A percentile compares a stretch with the other conserved stretches of the same genome.
These are phyloP conservation scores for Parus major DNA, from an alignment of 2,113 vertebrate species.

Conservation along the genomic window DNA sequence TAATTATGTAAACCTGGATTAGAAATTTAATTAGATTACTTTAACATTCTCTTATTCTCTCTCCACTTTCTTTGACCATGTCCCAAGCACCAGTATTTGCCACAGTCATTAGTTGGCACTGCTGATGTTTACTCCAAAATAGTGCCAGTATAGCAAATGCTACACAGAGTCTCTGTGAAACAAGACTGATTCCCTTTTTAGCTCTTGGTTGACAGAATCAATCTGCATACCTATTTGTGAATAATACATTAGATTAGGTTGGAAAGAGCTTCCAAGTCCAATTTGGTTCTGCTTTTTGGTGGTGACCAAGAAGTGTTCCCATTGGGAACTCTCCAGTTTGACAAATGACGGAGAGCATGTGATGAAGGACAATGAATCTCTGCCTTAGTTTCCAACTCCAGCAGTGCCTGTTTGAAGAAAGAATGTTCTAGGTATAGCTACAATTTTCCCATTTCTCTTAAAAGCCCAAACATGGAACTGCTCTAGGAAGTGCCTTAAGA, in stretches of 20 bases:
- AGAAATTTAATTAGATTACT: slow-evolving; percentile 65
- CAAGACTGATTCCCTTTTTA: background rate
- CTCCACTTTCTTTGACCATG: background rate
- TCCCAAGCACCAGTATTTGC: background rate
- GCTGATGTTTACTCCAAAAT: background rate
- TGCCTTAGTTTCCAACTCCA: background rate
- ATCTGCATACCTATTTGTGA: background rate
- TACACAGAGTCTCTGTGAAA: background rate
- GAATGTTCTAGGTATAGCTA: background rate
- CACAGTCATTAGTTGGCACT: background rate
- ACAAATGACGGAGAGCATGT: background rate
- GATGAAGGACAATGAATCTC: background rate
- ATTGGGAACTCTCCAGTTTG: background rate
- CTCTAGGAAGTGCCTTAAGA: background rate
- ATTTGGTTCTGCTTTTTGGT: background rate
- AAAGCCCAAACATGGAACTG: background rate
- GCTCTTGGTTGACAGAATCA: background rate
- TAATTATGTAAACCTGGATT: slow-evolving; percentile 69
- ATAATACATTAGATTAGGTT: background rate
- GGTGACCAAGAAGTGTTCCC: background rate
- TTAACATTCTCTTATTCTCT: slow-evolving; percentile 26
- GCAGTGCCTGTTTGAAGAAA: background rate
- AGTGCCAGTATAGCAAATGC: background rate
- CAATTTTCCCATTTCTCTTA: background rate
- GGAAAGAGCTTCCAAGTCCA: background rate